Percentiles rank a stretch among this genome's conserved stretches.
phyloP scores from a whole-genome alignment of 2,888 invertebrate species.

The Patella depressa region DNA sequence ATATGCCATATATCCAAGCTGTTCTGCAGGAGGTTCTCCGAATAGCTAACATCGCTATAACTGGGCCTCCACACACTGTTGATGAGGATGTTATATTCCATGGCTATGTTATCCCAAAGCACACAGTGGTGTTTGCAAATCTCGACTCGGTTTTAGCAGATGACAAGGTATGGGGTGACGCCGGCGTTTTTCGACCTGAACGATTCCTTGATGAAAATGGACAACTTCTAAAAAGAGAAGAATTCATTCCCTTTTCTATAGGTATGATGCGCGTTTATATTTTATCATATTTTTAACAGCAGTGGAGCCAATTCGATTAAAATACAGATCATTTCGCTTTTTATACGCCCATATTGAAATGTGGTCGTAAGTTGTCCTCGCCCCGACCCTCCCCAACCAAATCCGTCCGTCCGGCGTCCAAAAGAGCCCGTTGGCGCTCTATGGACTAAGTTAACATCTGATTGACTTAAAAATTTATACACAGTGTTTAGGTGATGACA shows the following conservation, averaged over 20 bases:
- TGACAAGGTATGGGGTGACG: slow-evolving; percentile 43
- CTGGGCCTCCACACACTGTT: slow-evolving; percentile 45
- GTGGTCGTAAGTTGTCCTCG: no score
- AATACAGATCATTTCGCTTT: no score
- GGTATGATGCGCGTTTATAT: slow-evolving; percentile 25
- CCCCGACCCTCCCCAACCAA: no score
- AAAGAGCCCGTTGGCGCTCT: no score
- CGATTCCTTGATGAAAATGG: slow-evolving; percentile 47
- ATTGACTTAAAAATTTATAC: no score
- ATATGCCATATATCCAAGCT: slow-evolving; percentile 54
- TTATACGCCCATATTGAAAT: no score
- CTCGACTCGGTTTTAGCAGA: slow-evolving; percentile 51
- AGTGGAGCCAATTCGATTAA: no score
- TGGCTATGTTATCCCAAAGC: slow-evolving; percentile 60
- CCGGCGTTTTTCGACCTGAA: slow-evolving; percentile 52
- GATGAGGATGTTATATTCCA: slow-evolving; percentile 48
- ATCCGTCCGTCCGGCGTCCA: no score
- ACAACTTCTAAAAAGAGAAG: slow-evolving; percentile 26
- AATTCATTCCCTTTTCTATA: slow-evolving; percentile 42
- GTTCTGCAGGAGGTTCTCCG: slow-evolving; percentile 56
- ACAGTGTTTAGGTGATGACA: no score
- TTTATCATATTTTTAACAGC: no score
- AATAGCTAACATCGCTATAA: slow-evolving; percentile 47
- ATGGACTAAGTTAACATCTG: no score
- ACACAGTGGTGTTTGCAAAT: slow-evolving; percentile 46